Evolutionary conservation across 2,797 vertebrate species (phyloP).

Genomic region (Chrysocyon brachyurus): DNA sequence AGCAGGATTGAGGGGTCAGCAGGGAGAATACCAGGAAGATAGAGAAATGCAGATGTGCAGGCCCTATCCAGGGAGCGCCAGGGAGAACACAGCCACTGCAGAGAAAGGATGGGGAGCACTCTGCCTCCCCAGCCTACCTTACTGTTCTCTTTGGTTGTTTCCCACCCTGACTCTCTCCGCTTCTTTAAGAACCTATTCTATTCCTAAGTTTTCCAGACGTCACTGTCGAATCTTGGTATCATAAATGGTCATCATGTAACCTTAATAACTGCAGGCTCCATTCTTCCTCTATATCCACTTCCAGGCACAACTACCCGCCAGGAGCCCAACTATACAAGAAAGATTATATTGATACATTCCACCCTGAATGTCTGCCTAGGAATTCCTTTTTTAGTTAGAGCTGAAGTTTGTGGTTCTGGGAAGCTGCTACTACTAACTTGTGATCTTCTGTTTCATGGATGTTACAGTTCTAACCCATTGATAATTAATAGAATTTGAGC

Average conservation of each 20-base stretch:
- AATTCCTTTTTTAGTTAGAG: background rate
- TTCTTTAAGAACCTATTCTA: background rate
- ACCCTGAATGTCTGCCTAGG: background rate
- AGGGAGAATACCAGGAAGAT: background rate
- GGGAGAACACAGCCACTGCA: too few relatives aligned
- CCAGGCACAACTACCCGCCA: too few relatives aligned
- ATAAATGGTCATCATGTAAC: background rate
- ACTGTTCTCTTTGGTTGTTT: background rate
- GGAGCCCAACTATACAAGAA: background rate
- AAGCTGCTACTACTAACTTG: background rate
- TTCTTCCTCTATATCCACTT: background rate
- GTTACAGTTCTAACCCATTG: background rate
- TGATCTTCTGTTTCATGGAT: background rate
- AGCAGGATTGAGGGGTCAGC: background rate
- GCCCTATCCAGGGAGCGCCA: accelerated
- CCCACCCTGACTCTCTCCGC: too few relatives aligned
- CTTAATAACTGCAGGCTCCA: background rate
- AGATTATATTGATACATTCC: background rate
- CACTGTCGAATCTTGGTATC: background rate
- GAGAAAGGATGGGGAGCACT: background rate
- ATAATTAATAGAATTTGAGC: constrained; percentile 15
- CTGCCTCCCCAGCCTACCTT: background rate
- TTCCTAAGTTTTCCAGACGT: background rate
- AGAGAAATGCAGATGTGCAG: background rate
- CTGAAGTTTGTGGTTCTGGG: constrained; percentile 50